phyloP scores from a whole-genome alignment of 2,888 invertebrate species.

The Agrochola macilenta region DNA sequence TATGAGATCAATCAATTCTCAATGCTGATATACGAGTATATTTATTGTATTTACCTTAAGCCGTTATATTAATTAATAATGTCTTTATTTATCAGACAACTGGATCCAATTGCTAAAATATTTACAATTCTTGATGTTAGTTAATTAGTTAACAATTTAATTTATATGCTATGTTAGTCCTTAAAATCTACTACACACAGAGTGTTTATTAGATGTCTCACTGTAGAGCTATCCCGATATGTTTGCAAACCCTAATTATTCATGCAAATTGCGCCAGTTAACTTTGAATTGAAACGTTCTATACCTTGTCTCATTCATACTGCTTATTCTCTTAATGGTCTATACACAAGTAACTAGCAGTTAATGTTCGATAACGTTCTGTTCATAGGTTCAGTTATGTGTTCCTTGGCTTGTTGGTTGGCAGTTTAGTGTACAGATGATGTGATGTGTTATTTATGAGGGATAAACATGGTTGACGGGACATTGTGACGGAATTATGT shows the following conservation, averaged over 20 bases:
- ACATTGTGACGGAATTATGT: neutral
- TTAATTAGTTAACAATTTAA: no score
- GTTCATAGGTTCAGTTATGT: slow-evolving; percentile 59
- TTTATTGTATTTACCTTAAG: no score
- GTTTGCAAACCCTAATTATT: neutral
- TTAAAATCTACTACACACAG: no score
- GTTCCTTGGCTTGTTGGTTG: slow-evolving; percentile 47
- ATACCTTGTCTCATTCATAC: slow-evolving; percentile 46
- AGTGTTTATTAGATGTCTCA: no score
- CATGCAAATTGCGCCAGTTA: no score
- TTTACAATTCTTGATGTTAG: no score
- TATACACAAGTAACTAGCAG: slow-evolving; percentile 64
- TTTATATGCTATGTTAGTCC: no score
- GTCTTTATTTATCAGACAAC: no score
- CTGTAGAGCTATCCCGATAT: neutral
- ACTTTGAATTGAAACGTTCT: neutral
- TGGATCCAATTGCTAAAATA: no score
- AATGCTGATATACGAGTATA: no score
- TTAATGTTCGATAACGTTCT: slow-evolving; percentile 61
- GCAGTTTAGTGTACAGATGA: slow-evolving; percentile 37
- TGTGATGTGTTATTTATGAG: slow-evolving; percentile 38
- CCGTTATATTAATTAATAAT: no score
- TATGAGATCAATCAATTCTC: no score
- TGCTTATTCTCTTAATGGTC: slow-evolving; percentile 62
- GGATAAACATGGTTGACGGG: slow-evolving; percentile 23